Evolutionary conservation across 1,140 invertebrate genomes (phyloP).

Genomic region (Drosophila lini): DNA sequence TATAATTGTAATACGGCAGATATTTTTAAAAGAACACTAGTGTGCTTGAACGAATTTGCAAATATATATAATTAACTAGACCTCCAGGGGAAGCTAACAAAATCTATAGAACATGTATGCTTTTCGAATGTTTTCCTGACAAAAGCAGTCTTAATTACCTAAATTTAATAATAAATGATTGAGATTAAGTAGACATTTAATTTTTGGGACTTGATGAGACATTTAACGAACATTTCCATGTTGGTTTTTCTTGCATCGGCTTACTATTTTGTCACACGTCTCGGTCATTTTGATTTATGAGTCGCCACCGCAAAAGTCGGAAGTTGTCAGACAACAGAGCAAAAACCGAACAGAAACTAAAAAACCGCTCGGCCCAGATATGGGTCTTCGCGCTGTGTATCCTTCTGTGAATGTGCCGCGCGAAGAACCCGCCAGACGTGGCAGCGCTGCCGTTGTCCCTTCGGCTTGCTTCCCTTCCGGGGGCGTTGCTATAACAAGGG

Average conservation of each 20-base stretch:
- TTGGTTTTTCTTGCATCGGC: not conserved
- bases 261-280: constrained; percentile 15
- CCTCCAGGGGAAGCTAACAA: too few relatives aligned
- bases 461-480: constrained; percentile 19
- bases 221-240: constrained; percentile 6
- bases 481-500: constrained; percentile 55
- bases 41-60: too few relatives aligned
- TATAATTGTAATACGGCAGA: not conserved
- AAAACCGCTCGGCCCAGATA: constrained; percentile 7
- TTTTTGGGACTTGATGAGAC: not conserved
- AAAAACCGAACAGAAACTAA: constrained; percentile 23
- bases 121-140: too few relatives aligned
- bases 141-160: not conserved
- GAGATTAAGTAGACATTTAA: not conserved
- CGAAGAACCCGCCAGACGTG: constrained; percentile 23
- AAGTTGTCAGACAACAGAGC: constrained; percentile 53
- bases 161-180: not conserved
- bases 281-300: constrained; percentile 68
- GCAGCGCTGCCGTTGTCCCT: constrained; percentile 26
- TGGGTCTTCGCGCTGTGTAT: constrained; percentile 11
- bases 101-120: too few relatives aligned
- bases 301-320: constrained; percentile 55
- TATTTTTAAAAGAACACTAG: not conserved
- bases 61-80: too few relatives aligned
- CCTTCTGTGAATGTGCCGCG: not conserved